Conservation (phyloP, 37 sponge, comb jelly and placozoan species). For the Amphimedon queenslandica region DNA sequence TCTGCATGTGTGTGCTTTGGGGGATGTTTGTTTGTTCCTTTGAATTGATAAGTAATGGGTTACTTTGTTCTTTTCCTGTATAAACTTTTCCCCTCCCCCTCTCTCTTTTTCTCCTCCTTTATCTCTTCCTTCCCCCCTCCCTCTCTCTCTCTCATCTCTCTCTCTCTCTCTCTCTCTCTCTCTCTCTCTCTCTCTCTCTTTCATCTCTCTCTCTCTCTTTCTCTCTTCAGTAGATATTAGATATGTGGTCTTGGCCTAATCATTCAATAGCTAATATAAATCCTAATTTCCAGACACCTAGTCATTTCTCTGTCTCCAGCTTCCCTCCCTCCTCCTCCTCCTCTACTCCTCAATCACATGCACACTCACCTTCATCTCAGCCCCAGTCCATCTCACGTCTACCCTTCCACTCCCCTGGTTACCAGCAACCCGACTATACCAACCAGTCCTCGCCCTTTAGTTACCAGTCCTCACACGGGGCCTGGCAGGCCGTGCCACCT, state of each 20-base stretch:
- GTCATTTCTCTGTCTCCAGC: not conserved
- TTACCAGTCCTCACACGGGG: not conserved
- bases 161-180: slow-evolving; percentile 18
- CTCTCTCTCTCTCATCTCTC: slow-evolving; percentile 43
- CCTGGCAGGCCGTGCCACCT: not conserved
- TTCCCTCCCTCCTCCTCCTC: slow-evolving; percentile 3
- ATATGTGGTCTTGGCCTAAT: not conserved
- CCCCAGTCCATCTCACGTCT: not conserved
- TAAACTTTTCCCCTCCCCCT: slow-evolving; percentile 12
- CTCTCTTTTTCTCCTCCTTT: slow-evolving; percentile 35
- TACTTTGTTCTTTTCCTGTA: not conserved
- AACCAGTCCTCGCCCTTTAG: not conserved
- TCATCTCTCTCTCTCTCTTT: not conserved
- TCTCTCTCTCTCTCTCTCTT: not conserved
- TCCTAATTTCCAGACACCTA: not conserved
- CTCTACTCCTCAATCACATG: too few relatives aligned
- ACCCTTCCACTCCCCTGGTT: not conserved
- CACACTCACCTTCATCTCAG: not conserved
- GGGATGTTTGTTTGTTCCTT: not conserved
- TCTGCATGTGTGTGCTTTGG: too few relatives aligned
- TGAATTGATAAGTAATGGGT: not conserved
- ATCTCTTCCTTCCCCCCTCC: slow-evolving; percentile 29
- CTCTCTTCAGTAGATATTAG: not conserved
- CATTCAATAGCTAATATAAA: not conserved
- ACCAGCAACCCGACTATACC: not conserved